Evolutionary conservation across 2,797 vertebrate species (phyloP).

Genomic region (Enteromius afrohamiltoni): DNA sequence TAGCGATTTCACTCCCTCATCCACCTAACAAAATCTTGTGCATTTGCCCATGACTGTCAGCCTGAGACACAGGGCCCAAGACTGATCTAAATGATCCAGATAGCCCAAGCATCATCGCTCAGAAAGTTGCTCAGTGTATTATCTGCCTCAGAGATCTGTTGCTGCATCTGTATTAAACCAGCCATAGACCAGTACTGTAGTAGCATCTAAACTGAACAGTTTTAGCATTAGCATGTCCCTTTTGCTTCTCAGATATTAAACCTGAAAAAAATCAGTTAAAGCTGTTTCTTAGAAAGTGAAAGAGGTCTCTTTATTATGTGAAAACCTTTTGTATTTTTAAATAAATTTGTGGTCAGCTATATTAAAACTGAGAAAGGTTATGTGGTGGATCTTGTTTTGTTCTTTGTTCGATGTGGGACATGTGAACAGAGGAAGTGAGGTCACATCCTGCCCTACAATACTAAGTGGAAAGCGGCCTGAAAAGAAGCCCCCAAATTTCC

Average conservation of each 20-base stretch:
- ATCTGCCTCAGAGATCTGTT: background rate
- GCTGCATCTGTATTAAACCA: background rate
- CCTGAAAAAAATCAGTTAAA: background rate
- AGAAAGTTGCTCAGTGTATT: too few relatives aligned
- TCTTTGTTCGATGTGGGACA: constrained; percentile 38
- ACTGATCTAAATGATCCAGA: too few relatives aligned
- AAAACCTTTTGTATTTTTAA: background rate
- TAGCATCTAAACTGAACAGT: background rate
- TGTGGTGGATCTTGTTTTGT: constrained; percentile 36
- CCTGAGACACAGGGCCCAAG: too few relatives aligned
- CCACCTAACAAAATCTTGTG: constrained; percentile 23
- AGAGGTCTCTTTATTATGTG: background rate
- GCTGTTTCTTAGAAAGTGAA: constrained; percentile 1
- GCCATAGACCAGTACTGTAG: background rate
- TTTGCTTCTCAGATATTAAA: background rate
- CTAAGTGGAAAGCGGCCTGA: constrained; percentile 69
- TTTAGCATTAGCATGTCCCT: background rate
- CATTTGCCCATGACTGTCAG: constrained; percentile 7
- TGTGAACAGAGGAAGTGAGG: constrained; percentile 71
- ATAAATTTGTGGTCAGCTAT: constrained; percentile 5
- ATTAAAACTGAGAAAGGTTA: background rate
- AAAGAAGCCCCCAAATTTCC: constrained; percentile 72
- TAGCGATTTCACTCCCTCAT: constrained; percentile 23
- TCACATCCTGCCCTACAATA: constrained; percentile 76
- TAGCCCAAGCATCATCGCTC: too few relatives aligned